Evolutionary conservation across 2,888 invertebrate genomes (phyloP).

Genomic region (Amiota minor): DNA sequence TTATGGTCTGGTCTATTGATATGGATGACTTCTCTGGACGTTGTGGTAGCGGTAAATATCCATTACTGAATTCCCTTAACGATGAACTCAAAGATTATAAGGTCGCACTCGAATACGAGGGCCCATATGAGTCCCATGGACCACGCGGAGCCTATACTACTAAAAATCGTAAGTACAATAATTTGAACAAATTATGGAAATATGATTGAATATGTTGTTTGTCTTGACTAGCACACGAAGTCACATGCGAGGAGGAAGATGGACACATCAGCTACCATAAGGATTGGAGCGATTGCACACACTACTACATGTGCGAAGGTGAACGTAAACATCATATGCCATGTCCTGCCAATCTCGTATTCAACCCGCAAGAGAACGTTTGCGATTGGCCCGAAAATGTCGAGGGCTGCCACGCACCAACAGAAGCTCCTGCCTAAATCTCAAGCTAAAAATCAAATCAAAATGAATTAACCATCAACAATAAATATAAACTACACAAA

Average conservation of each 20-base stretch:
- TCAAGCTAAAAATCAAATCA: neutral
- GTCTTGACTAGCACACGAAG: constrained; percentile 86
- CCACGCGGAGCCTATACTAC: constrained; percentile 86
- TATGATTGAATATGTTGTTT: neutral
- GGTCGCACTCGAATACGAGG: constrained; percentile 87
- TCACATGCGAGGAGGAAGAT: constrained; percentile 92
- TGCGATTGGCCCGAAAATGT: constrained; percentile 98
- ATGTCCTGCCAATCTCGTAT: constrained; percentile 92
- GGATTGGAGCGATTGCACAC: constrained; percentile 92
- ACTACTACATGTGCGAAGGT: constrained; percentile 97
- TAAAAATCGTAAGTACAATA: constrained; percentile 85
- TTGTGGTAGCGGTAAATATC: constrained; percentile 93
- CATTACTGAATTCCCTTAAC: constrained; percentile 88
- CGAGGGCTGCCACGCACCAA: constrained; percentile 85
- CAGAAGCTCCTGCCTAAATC: constrained; percentile 77
- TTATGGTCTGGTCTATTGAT: constrained; percentile 97
- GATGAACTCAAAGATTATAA: constrained; percentile 88
- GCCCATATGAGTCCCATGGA: constrained; percentile 85
- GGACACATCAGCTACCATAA: constrained; percentile 96
- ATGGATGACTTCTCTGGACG: constrained; percentile 94
- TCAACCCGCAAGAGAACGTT: constrained; percentile 93
- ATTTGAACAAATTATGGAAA: neutral
- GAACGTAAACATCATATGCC: constrained; percentile 97
- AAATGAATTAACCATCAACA: no score
- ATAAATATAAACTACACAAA: neutral